phyloP scores from a whole-genome alignment of 2,113 vertebrate species.

The Hyperoodon ampullatus region DNA sequence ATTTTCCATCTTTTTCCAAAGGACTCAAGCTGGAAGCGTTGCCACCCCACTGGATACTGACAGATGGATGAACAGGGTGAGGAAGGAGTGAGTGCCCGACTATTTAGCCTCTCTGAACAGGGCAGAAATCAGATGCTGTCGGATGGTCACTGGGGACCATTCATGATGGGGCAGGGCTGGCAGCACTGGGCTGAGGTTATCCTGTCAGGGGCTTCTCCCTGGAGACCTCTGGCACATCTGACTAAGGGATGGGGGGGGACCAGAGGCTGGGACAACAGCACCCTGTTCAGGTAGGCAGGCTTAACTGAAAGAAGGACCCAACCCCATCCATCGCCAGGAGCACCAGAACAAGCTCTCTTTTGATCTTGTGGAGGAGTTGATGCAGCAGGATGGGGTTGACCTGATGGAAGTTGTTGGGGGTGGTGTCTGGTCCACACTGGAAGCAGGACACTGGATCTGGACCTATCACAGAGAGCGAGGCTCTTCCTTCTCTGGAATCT shows the following conservation, averaged over 20 bases:
- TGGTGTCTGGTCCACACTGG: too few species aligned
- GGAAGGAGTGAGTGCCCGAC: background rate
- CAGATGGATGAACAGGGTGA: too few species aligned
- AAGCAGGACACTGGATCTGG: background rate
- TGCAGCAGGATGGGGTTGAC: too few species aligned
- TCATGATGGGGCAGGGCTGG: background rate
- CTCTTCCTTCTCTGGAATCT: background rate
- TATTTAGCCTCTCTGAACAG: background rate
- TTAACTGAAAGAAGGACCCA: background rate
- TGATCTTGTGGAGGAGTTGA: background rate
- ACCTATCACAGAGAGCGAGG: accelerated
- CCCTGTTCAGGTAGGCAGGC: background rate
- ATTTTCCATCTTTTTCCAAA: background rate
- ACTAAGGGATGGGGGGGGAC: background rate
- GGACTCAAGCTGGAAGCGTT: background rate
- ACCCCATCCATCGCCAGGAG: background rate
- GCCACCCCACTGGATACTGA: background rate
- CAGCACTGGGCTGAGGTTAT: background rate
- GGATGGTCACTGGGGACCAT: background rate
- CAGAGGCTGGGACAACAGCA: too few species aligned
- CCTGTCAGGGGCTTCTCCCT: background rate
- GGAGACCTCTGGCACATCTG: background rate
- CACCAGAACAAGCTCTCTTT: accelerated
- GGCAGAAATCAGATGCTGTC: background rate
- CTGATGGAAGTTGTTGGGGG: too few species aligned